Conservation (phyloP, 2,797 vertebrate genomes). For the Bucorvus abyssinicus region DNA sequence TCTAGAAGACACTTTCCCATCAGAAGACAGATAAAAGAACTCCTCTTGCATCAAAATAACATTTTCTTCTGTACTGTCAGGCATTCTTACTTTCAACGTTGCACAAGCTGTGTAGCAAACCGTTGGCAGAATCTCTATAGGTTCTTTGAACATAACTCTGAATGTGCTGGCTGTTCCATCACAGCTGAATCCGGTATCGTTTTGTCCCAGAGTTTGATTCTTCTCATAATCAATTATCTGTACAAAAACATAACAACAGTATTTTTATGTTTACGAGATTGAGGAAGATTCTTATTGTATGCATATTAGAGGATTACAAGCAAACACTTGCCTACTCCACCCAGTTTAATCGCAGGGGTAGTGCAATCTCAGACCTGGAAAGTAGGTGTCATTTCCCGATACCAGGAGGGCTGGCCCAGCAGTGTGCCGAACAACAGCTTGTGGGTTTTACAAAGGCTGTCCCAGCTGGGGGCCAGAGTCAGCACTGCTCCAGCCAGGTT, state of each 20-base stretch:
- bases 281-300: not conserved
- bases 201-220: constrained; percentile 81
- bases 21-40: not conserved
- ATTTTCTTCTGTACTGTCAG: not conserved
- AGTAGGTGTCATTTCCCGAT: not conserved
- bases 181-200: constrained; percentile 90
- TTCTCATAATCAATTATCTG: constrained; percentile 85
- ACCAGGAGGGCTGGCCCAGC: not conserved
- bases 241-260: not conserved
- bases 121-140: constrained; percentile 93
- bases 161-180: constrained; percentile 94
- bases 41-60: not conserved
- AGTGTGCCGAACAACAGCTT: fast-evolving
- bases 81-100: constrained; percentile 86
- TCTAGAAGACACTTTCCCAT: not conserved
- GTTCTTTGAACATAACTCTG: constrained; percentile 98
- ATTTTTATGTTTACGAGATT: not conserved
- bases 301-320: not conserved
- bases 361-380: not conserved
- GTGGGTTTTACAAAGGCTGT: fast-evolving
- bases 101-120: constrained; percentile 96
- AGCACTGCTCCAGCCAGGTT: not conserved
- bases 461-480: not conserved
- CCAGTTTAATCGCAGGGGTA: not conserved
- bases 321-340: not conserved